These are phyloP conservation scores for Heterotilapia buettikoferi DNA, from an alignment of 2,113 vertebrate genomes.

Conservation along the genomic window DNA sequence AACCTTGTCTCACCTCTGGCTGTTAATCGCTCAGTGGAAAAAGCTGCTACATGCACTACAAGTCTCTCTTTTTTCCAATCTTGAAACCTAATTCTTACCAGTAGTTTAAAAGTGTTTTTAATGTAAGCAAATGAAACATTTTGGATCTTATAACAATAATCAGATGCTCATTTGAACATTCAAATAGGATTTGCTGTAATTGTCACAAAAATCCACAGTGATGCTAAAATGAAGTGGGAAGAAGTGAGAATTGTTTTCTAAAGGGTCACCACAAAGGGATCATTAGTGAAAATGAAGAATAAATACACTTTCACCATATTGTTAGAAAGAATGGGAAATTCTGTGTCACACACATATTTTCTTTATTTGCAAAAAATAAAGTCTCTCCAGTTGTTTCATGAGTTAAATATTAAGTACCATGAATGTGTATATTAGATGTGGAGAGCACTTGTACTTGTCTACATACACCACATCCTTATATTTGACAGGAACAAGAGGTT, in stretches of 20 bases:
- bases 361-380: not conserved
- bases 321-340: not conserved
- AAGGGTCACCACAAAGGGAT: not conserved
- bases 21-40: not conserved
- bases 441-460: not conserved
- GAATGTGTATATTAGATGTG: not conserved
- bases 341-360: not conserved
- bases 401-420: not conserved
- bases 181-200: not conserved
- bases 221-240: not conserved
- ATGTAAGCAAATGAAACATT: not conserved
- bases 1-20: slow-evolving; percentile 6
- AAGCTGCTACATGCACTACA: not conserved
- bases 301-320: not conserved
- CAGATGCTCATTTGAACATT: not conserved
- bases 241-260: not conserved
- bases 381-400: not conserved
- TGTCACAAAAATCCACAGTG: not conserved
- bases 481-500: not conserved
- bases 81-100: fast-evolving
- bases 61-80: not conserved
- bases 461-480: not conserved
- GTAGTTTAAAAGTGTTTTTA: fast-evolving
- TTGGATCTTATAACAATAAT: not conserved
- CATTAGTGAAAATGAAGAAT: not conserved